Evolutionary conservation across 2,113 vertebrate genomes (phyloP).

Genomic region (Gymnobelideus leadbeateri): DNA sequence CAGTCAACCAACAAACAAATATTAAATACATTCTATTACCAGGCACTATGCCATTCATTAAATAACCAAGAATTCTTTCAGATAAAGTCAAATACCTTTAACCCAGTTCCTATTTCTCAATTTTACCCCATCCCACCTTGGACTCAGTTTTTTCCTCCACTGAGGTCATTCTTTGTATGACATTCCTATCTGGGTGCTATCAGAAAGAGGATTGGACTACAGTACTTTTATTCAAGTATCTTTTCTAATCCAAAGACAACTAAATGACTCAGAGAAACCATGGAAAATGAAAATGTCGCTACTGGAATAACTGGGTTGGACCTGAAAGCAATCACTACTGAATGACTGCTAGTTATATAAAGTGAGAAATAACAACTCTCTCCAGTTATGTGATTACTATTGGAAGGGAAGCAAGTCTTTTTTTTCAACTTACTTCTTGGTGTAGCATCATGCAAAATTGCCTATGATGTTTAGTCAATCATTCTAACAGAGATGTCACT

Average conservation of each 20-base stretch:
- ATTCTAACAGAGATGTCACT: not conserved
- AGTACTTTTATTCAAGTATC: conserved; percentile 47
- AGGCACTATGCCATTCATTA: not conserved
- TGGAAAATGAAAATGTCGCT: not conserved
- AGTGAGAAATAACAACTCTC: not conserved
- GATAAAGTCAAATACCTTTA: not conserved
- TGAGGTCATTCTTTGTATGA: not conserved
- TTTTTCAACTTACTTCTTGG: not conserved
- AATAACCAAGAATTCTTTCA: not conserved
- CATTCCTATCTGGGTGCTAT: not conserved
- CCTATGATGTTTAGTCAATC: not conserved
- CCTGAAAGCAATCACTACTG: not conserved
- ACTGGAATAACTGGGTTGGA: not conserved
- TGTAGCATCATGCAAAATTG: not conserved
- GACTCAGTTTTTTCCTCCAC: not conserved
- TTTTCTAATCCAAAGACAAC: conserved; percentile 60
- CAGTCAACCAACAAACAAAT: not conserved
- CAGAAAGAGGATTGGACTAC: not conserved
- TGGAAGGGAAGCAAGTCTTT: not conserved
- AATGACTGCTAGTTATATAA: not conserved
- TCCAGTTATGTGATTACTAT: not conserved
- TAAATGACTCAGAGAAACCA: conserved; percentile 10
- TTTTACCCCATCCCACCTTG: not conserved
- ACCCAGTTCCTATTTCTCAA: not conserved
- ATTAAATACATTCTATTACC: not conserved